phyloP scores from a whole-genome alignment of 2,113 vertebrate species.

The Nerophis lumbriciformis region DNA sequence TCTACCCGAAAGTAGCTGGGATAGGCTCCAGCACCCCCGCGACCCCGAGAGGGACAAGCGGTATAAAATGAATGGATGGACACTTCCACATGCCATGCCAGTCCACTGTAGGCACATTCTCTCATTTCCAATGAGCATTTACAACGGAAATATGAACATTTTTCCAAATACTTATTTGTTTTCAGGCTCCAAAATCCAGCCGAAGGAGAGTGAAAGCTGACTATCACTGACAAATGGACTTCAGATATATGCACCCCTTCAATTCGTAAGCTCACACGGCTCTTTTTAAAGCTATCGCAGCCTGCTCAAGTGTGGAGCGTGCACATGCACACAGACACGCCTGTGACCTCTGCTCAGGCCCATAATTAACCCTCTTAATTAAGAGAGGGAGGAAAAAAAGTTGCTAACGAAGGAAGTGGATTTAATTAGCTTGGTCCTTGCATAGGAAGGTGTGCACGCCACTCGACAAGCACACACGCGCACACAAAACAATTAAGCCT shows the following conservation, averaged over 20 bases:
- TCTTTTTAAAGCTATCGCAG: slow-evolving; percentile 9
- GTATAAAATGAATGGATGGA: too few relatives aligned
- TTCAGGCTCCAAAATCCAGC: too few relatives aligned
- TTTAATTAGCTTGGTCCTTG: slow-evolving; percentile 71
- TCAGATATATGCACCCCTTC: slow-evolving; percentile 7
- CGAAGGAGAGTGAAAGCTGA: slow-evolving; percentile 15
- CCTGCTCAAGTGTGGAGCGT: not conserved
- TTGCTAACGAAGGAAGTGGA: slow-evolving; percentile 66
- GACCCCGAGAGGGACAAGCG: too few relatives aligned
- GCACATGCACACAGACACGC: slow-evolving; percentile 11
- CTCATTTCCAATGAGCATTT: too few relatives aligned
- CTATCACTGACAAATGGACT: slow-evolving; percentile 16
- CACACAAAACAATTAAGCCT: slow-evolving; percentile 72
- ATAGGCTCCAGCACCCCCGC: too few relatives aligned
- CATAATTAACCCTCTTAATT: slow-evolving; percentile 71
- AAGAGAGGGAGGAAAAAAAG: slow-evolving; percentile 49
- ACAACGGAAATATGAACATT: too few relatives aligned
- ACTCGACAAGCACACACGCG: slow-evolving; percentile 19
- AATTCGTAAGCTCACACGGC: slow-evolving; percentile 14
- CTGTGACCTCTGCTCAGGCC: slow-evolving; percentile 45
- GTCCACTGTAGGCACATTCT: too few relatives aligned
- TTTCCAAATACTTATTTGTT: too few relatives aligned
- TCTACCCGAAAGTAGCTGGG: too few relatives aligned
- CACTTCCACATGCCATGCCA: too few relatives aligned
- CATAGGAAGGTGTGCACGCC: slow-evolving; percentile 19